Evolutionary conservation across 2,888 invertebrate species (phyloP).

Genomic region (Vandiemenella viatica): DNA sequence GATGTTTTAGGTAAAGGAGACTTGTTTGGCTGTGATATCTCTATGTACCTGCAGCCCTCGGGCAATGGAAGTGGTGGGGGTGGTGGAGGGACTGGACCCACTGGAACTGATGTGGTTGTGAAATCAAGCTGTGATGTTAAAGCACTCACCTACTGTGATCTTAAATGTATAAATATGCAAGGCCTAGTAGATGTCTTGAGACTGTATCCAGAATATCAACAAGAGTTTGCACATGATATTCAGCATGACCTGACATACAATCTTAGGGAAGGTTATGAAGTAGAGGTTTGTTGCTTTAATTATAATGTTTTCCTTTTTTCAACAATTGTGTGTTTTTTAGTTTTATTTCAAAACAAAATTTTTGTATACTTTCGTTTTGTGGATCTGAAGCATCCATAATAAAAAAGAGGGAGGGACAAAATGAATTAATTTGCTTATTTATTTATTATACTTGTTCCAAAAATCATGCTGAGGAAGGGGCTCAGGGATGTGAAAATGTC

Average conservation of each 20-base stretch:
- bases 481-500: no score
- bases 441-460: no score
- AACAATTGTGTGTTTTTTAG: neutral
- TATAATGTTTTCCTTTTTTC: conserved; percentile 3
- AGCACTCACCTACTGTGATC: conserved; percentile 89
- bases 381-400: no score
- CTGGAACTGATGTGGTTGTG: conserved; percentile 56
- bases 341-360: neutral
- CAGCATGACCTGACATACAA: conserved; percentile 92
- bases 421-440: no score
- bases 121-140: conserved; percentile 91
- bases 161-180: conserved; percentile 84
- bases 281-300: conserved; percentile 41
- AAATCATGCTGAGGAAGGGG: no score
- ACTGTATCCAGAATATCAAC: conserved; percentile 87
- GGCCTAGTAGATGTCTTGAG: conserved; percentile 79
- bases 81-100: conserved; percentile 34
- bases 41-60: conserved; percentile 54
- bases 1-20: conserved; percentile 79
- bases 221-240: conserved; percentile 85
- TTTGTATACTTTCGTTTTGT: neutral
- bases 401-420: no score
- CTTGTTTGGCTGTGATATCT: conserved; percentile 84
- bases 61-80: conserved; percentile 42
- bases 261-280: conserved; percentile 81